These are phyloP conservation scores for Agrotis clavis DNA, from an alignment of 2,888 invertebrate species.

Conservation along the genomic window DNA sequence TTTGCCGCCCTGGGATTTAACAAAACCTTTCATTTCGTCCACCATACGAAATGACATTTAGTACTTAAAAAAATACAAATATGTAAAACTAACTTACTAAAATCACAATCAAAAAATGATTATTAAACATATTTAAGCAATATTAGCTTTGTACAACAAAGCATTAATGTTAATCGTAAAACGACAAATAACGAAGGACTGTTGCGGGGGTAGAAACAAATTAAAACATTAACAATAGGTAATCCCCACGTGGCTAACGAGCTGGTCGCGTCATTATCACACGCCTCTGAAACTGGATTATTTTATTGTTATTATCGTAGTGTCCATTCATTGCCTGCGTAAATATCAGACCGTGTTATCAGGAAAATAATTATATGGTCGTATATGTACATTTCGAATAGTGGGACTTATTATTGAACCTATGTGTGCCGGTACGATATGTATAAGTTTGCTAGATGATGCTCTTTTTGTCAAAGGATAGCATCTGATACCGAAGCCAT, in stretches of 20 bases:
- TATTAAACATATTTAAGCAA: conserved; percentile 17
- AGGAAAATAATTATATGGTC: conserved; percentile 70
- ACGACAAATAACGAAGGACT: conserved; percentile 49
- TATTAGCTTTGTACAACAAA: conserved; percentile 35
- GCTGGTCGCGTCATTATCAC: conserved; percentile 85
- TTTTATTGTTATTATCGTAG: conserved; percentile 84
- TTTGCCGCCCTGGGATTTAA: conserved; percentile 43
- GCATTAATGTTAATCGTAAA: conserved; percentile 57
- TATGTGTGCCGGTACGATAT: background rate
- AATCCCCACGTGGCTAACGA: conserved; percentile 87
- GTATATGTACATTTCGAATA: conserved; percentile 11
- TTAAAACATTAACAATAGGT: conserved; percentile 90
- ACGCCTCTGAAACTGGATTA: conserved; percentile 86
- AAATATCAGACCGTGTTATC: conserved; percentile 69
- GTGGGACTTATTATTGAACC: conserved; percentile 12
- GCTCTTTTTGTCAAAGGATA: background rate
- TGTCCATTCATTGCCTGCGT: conserved; percentile 76
- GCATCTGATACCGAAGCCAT: conserved; percentile 16
- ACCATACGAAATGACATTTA: conserved; percentile 13
- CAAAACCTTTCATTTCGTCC: conserved; percentile 31
- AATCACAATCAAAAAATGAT: conserved; percentile 30
- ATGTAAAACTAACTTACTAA: conserved; percentile 20
- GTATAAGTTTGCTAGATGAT: background rate
- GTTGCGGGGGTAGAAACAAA: conserved; percentile 81
- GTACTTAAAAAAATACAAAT: conserved; percentile 17